A percentile compares a stretch with the other conserved stretches of the same genome.
These are phyloP conservation scores for Aegypius monachus DNA, from an alignment of 2,113 vertebrate species.

Conservation along the genomic window DNA sequence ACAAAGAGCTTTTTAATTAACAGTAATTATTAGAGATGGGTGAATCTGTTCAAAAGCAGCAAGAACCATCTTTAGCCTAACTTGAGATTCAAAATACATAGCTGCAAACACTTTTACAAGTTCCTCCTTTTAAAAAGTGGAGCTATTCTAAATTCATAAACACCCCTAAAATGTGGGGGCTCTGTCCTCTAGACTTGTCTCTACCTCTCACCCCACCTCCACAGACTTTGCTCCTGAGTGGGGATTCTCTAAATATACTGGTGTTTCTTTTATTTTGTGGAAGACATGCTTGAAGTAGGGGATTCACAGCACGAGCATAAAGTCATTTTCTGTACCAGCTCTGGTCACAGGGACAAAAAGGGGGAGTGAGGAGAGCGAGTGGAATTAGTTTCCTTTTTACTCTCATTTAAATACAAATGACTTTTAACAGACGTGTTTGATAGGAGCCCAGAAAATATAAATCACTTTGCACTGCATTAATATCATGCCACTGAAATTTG, in stretches of 20 bases:
- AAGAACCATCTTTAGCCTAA: background rate
- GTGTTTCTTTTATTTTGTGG: background rate
- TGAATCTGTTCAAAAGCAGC: background rate
- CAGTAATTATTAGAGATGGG: constrained; percentile 21
- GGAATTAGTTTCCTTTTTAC: constrained; percentile 36
- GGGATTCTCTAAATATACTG: background rate
- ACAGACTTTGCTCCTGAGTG: background rate
- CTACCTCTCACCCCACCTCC: background rate
- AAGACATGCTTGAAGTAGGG: background rate
- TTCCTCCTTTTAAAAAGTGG: background rate
- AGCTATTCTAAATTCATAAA: background rate
- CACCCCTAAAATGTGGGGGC: background rate
- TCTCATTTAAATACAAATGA: constrained; percentile 70
- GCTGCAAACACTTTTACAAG: background rate
- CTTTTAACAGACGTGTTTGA: constrained; percentile 33
- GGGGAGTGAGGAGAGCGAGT: background rate
- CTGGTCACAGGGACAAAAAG: background rate
- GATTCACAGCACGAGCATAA: background rate
- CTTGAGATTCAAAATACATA: background rate
- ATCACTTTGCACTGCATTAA: constrained; percentile 45
- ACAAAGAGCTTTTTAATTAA: constrained; percentile 40
- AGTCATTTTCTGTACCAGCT: constrained; percentile 1
- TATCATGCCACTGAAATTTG: background rate
- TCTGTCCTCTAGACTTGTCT: background rate
- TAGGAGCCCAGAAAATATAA: constrained; percentile 17